These are phyloP conservation scores for Coptodon bakossiorum DNA, from an alignment of 2,113 vertebrate genomes.

Conservation along the genomic window DNA sequence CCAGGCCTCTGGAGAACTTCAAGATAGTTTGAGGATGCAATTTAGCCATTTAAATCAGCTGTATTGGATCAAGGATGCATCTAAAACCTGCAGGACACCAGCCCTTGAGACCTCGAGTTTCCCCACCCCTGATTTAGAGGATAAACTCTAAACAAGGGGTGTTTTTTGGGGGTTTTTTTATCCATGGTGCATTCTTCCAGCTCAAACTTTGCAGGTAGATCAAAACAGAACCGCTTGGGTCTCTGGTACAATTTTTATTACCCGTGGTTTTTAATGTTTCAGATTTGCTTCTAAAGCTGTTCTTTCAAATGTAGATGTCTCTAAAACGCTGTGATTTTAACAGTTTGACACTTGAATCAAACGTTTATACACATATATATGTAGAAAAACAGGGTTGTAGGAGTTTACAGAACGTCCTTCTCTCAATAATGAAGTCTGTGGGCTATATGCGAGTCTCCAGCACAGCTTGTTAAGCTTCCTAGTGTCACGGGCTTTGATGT, in stretches of 20 bases:
- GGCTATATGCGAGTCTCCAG: neutral
- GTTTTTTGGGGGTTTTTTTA: rapidly evolving
- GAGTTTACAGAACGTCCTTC: neutral
- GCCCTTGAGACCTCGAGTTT: neutral
- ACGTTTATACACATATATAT: neutral
- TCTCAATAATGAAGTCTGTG: neutral
- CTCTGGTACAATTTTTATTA: neutral
- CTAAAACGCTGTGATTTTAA: neutral
- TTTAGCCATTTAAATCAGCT: neutral
- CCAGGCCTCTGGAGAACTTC: neutral
- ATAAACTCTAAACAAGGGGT: neutral
- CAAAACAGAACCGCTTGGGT: neutral
- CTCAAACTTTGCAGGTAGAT: neutral
- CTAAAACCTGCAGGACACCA: neutral
- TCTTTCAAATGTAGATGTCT: neutral
- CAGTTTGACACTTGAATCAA: rapidly evolving
- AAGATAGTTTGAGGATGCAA: neutral
- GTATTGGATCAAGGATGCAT: neutral
- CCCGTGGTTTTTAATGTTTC: neutral
- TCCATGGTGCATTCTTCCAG: neutral
- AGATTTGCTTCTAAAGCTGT: neutral
- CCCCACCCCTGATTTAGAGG: neutral
- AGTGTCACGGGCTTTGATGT: neutral
- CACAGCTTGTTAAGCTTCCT: neutral
- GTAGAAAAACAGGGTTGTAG: neutral